Conservation (phyloP, 1,140 invertebrate species). For the Contarinia nasturtii region DNA sequence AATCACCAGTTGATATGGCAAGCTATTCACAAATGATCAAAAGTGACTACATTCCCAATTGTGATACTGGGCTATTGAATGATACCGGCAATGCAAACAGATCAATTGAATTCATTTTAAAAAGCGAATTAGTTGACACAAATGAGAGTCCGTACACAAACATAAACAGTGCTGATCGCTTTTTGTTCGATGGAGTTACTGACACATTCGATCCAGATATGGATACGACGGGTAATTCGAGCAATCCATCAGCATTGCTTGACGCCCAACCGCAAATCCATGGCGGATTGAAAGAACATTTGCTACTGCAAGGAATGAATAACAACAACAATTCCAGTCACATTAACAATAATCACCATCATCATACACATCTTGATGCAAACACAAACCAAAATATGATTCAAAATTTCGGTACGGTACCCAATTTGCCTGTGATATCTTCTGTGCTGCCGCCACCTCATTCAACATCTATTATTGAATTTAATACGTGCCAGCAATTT, state of each 20-base stretch:
- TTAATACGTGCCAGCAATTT: slow-evolving; percentile 10
- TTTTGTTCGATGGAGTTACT: slow-evolving; percentile 17
- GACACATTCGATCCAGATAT: slow-evolving; percentile 7
- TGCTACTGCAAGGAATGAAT: slow-evolving; percentile 2
- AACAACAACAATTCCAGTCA: slow-evolving; percentile 9
- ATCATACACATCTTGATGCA: not conserved
- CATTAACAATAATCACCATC: slow-evolving; percentile 9
- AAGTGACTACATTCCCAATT: slow-evolving; percentile 11
- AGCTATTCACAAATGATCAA: slow-evolving; percentile 3
- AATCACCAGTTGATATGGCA: slow-evolving; percentile 5
- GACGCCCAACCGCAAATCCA: too few relatives aligned
- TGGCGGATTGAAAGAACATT: too few relatives aligned
- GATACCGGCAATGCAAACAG: slow-evolving; percentile 3
- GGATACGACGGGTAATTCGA: not conserved
- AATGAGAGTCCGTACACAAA: slow-evolving; percentile 19
- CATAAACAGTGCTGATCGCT: slow-evolving; percentile 18
- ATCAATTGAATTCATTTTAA: slow-evolving; percentile 14
- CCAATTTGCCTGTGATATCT: slow-evolving; percentile 9
- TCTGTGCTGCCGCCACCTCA: slow-evolving; percentile 7
- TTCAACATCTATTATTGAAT: slow-evolving; percentile 16
- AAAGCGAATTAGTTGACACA: slow-evolving; percentile 19
- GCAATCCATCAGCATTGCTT: too few relatives aligned
- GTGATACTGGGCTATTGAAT: slow-evolving; percentile 5
- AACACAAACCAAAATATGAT: too few relatives aligned
- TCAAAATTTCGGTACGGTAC: slow-evolving; percentile 1